These are phyloP conservation scores for Parochlus steinenii DNA, from an alignment of 2,888 invertebrate genomes.

Conservation along the genomic window DNA sequence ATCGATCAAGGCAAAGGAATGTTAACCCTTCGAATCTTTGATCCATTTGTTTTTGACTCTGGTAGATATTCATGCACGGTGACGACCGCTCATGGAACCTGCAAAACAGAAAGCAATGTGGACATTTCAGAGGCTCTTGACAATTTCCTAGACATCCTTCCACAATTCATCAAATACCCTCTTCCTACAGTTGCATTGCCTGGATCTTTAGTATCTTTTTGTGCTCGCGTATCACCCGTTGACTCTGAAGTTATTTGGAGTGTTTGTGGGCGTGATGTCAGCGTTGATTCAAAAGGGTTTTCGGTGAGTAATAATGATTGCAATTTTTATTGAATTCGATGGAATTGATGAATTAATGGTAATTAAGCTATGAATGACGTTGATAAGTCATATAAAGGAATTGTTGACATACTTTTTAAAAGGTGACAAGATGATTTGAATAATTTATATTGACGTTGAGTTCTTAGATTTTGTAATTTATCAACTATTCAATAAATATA, in stretches of 20 bases:
- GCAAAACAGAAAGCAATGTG: slow-evolving; percentile 28
- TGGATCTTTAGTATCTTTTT: slow-evolving; percentile 37
- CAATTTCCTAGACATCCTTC: slow-evolving; percentile 14
- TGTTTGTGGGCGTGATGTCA: slow-evolving; percentile 32
- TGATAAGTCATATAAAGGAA: no score
- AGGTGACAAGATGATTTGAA: no score
- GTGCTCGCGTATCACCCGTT: slow-evolving; percentile 33
- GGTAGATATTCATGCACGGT: slow-evolving; percentile 51
- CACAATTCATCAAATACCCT: slow-evolving; percentile 37
- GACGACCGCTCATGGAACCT: slow-evolving; percentile 41
- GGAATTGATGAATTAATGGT: no score
- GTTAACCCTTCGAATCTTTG: slow-evolving; percentile 37
- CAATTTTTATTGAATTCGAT: no score
- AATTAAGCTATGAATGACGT: no score
- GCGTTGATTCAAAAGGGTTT: slow-evolving; percentile 26
- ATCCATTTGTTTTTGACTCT: slow-evolving; percentile 44
- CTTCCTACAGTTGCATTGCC: slow-evolving; percentile 32
- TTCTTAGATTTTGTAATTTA: no score
- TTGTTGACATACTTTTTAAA: no score
- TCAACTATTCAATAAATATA: no score
- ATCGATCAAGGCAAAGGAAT: slow-evolving; percentile 38
- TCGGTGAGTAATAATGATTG: slow-evolving; percentile 22
- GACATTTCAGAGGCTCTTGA: slow-evolving; percentile 11
- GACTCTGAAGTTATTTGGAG: slow-evolving; percentile 35
- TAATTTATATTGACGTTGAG: no score